Conservation (phyloP, 1,140 invertebrate species). For the Bombus impatiens region DNA sequence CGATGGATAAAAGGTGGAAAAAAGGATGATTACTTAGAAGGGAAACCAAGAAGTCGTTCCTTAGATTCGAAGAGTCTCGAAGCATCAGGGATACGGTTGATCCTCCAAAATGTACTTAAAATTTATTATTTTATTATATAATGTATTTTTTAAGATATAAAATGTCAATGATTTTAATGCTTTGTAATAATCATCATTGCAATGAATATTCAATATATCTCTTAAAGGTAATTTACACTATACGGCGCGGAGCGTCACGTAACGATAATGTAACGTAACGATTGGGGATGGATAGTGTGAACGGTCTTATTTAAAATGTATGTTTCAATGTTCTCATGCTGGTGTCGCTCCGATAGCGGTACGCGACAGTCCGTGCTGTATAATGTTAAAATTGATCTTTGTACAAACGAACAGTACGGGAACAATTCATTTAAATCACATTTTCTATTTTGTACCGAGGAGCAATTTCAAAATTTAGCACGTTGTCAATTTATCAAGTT, state of each 20-base stretch:
- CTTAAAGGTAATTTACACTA: neutral
- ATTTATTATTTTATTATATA: neutral
- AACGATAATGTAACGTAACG: no score
- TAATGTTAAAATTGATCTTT: no score
- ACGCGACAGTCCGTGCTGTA: no score
- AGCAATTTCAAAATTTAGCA: neutral
- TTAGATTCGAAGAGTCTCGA: slow-evolving; percentile 90
- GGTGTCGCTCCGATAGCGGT: no score
- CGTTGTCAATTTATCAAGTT: neutral
- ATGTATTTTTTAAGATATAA: neutral
- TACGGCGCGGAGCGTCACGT: no score
- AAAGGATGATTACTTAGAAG: slow-evolving; percentile 84
- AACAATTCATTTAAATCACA: neutral
- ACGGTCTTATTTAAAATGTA: no score
- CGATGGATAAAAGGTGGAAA: slow-evolving; percentile 88
- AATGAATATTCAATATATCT: neutral
- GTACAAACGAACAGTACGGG: neutral
- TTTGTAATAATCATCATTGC: neutral
- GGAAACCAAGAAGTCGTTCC: slow-evolving; percentile 89
- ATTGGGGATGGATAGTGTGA: no score
- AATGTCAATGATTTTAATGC: neutral
- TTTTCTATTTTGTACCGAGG: neutral
- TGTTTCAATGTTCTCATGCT: no score
- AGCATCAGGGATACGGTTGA: slow-evolving; percentile 86
- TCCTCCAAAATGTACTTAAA: slow-evolving; percentile 81